phyloP scores from a whole-genome alignment of 1,140 invertebrate species.

The Reticulitermes speratus region DNA sequence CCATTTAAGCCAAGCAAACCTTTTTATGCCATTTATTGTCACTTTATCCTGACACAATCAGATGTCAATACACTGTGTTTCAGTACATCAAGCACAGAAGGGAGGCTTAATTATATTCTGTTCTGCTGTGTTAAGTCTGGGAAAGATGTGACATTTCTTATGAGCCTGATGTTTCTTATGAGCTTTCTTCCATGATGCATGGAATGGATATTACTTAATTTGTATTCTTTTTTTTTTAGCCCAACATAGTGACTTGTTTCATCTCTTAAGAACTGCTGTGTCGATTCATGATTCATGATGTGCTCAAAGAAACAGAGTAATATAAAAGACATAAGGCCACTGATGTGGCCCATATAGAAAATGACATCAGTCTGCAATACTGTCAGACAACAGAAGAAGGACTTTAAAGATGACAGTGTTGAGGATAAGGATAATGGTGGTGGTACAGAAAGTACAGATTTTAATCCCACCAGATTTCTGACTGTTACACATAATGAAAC shows the following conservation, averaged over 20 bases:
- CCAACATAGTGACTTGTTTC: not conserved
- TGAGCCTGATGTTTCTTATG: too few relatives aligned
- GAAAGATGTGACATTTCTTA: too few relatives aligned
- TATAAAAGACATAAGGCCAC: not conserved
- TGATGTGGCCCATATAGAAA: not conserved
- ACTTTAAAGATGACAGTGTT: not conserved
- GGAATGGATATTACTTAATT: not conserved
- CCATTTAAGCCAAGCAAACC: too few relatives aligned
- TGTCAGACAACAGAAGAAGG: not conserved
- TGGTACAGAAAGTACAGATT: constrained; percentile 18
- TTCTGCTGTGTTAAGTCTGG: too few relatives aligned
- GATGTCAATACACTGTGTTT: too few relatives aligned
- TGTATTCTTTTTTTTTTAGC: not conserved
- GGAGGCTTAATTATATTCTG: too few relatives aligned
- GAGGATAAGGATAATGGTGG: not conserved
- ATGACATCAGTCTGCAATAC: not conserved
- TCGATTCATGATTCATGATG: not conserved
- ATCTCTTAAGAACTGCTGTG: not conserved
- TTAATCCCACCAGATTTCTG: not conserved
- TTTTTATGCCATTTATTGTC: too few relatives aligned
- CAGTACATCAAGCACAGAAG: too few relatives aligned
- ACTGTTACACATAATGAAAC: not conserved
- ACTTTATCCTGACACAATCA: too few relatives aligned
- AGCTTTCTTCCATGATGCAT: not conserved
- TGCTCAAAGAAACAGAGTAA: not conserved